Percentiles rank a stretch among this genome's conserved stretches.
phyloP scores from a whole-genome alignment of 1,140 invertebrate species.

The Zaprionus inermis region DNA sequence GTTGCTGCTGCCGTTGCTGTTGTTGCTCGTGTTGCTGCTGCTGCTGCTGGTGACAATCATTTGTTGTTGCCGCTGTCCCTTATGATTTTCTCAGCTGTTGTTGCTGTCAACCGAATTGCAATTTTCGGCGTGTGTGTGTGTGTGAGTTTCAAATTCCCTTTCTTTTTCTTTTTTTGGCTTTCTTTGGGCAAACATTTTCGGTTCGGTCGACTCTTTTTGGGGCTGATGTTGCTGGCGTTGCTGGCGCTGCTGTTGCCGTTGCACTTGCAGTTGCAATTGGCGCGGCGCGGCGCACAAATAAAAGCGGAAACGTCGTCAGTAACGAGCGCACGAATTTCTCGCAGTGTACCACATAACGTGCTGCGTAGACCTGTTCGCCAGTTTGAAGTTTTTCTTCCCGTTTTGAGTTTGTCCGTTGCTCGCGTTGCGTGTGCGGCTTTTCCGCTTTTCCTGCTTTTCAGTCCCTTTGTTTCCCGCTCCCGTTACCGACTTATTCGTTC shows the following conservation, averaged over 20 bases:
- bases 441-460: not conserved
- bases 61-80: conserved; percentile 53
- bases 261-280: conserved; percentile 75
- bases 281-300: conserved; percentile 56
- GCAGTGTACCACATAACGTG: not conserved
- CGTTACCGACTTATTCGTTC: too few relatives aligned
- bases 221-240: conserved; percentile 55
- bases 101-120: conserved; percentile 41
- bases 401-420: not conserved
- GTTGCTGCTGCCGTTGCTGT: conserved; percentile 25
- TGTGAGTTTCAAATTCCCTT: conserved; percentile 36
- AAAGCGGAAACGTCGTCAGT: conserved; percentile 71
- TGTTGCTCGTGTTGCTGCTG: conserved; percentile 9
- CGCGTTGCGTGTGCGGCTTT: not conserved
- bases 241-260: conserved; percentile 63
- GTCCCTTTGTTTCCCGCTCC: not conserved
- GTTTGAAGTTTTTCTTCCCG: not conserved
- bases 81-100: conserved; percentile 39
- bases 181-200: conserved; percentile 75
- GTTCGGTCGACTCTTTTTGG: conserved; percentile 48
- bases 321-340: conserved; percentile 6
- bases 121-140: not conserved
- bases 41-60: conserved; percentile 58
- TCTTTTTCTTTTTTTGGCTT: conserved; percentile 40
- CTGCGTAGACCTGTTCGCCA: not conserved